Percentiles rank a stretch among this genome's conserved stretches.
Evolutionary conservation across 2,113 vertebrate species (phyloP).

Genomic region (Climacteris rufus): DNA sequence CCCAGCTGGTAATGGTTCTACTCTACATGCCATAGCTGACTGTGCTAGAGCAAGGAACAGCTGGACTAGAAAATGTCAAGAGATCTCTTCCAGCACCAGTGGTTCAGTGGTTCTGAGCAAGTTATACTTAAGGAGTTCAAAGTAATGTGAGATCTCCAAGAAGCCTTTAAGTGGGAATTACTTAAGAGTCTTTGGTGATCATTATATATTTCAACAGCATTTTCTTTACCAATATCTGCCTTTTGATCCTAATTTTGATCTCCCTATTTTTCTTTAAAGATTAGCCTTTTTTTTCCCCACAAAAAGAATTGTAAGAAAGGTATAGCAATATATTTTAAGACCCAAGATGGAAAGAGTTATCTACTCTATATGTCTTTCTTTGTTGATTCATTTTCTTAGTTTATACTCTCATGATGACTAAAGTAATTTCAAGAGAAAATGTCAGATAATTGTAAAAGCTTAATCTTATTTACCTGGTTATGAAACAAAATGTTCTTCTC

Average conservation of each 20-base stretch:
- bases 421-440: neutral
- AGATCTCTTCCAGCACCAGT: neutral
- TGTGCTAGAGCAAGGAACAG: neutral
- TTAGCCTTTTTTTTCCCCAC: neutral
- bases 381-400: neutral
- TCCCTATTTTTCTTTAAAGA: neutral
- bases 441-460: neutral
- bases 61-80: neutral
- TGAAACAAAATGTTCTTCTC: neutral
- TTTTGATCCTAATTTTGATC: neutral
- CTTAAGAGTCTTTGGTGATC: neutral
- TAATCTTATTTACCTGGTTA: neutral
- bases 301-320: neutral
- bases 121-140: neutral
- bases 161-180: neutral
- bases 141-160: neutral
- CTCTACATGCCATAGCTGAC: neutral
- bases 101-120: neutral
- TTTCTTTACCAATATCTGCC: neutral
- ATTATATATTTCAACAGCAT: neutral
- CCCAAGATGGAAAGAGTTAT: neutral
- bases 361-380: neutral
- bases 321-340: neutral
- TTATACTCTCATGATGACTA: neutral
- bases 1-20: rapidly evolving